A percentile compares a stretch with the other conserved stretches of the same genome.
Evolutionary conservation across 35 echinoderm and acorn worm genomes (phyloP).

Genomic region (Ophiothrix spiculata): DNA sequence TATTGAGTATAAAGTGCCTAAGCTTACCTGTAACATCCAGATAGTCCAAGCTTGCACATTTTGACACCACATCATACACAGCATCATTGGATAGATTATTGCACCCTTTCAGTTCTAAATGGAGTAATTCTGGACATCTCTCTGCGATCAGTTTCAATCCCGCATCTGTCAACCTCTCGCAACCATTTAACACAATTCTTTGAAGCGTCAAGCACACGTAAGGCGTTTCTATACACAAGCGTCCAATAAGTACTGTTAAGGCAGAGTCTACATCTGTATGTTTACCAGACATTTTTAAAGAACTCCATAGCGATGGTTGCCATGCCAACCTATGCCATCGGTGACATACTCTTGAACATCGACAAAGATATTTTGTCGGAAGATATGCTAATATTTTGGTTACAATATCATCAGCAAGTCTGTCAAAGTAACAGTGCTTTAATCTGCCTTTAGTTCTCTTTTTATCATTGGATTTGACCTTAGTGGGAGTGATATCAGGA

Average conservation of each 20-base stretch:
- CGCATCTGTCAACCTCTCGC: slow-evolving; percentile 72
- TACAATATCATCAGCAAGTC: slow-evolving; percentile 71
- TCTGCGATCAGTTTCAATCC: slow-evolving; percentile 60
- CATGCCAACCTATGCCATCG: slow-evolving; percentile 87
- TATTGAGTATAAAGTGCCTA: neutral
- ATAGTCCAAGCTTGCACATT: slow-evolving; percentile 82
- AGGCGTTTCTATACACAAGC: slow-evolving; percentile 87
- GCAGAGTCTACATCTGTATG: slow-evolving; percentile 65
- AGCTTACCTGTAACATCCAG: slow-evolving; percentile 89
- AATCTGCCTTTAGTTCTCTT: slow-evolving; percentile 6
- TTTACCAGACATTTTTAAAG: slow-evolving; percentile 61
- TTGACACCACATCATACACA: slow-evolving; percentile 91
- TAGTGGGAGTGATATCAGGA: neutral
- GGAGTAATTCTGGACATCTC: slow-evolving; percentile 78
- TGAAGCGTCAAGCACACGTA: slow-evolving; percentile 83
- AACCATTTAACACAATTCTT: slow-evolving; percentile 74
- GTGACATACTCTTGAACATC: slow-evolving; percentile 67
- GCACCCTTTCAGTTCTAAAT: slow-evolving; percentile 87
- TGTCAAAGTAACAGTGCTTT: slow-evolving; percentile 52
- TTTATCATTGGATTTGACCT: neutral
- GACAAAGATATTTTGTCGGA: slow-evolving; percentile 79
- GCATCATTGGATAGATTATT: slow-evolving; percentile 83
- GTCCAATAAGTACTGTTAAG: slow-evolving; percentile 65
- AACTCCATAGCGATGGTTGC: slow-evolving; percentile 84
- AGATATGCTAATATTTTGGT: slow-evolving; percentile 92